These are phyloP conservation scores for Oppia nitens DNA, from an alignment of 1,140 invertebrate species.

Conservation along the genomic window DNA sequence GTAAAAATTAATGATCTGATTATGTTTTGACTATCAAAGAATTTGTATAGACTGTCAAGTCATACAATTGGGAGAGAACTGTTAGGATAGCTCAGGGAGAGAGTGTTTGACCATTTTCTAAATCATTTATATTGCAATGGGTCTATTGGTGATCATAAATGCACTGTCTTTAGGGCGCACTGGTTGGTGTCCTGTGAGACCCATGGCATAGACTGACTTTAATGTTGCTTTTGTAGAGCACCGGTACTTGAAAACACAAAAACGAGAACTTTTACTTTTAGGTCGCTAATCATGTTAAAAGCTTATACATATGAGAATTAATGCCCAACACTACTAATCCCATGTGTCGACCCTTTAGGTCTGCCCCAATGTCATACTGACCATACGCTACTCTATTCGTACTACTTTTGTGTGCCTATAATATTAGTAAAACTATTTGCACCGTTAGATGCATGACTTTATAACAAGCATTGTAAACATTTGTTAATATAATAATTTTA, in stretches of 20 bases:
- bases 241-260: not conserved
- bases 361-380: not conserved
- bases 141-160: not conserved
- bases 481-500: not conserved
- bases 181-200: not conserved
- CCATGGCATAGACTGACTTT: not conserved
- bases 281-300: not conserved
- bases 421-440: not conserved
- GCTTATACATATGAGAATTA: not conserved
- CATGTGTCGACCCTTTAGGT: not conserved
- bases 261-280: not conserved
- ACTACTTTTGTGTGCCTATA: too few relatives aligned
- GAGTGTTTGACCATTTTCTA: not conserved
- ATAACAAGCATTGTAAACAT: not conserved
- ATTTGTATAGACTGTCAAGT: too few relatives aligned
- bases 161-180: too few relatives aligned
- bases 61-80: too few relatives aligned
- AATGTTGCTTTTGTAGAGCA: too few relatives aligned
- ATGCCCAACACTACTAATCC: not conserved
- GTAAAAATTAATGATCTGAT: not conserved
- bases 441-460: not conserved
- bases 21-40: not conserved
- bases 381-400: not conserved
- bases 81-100: too few relatives aligned
- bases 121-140: not conserved